These are phyloP conservation scores for Poeciliopsis turneri DNA, from an alignment of 2,797 vertebrate genomes.

Conservation along the genomic window DNA sequence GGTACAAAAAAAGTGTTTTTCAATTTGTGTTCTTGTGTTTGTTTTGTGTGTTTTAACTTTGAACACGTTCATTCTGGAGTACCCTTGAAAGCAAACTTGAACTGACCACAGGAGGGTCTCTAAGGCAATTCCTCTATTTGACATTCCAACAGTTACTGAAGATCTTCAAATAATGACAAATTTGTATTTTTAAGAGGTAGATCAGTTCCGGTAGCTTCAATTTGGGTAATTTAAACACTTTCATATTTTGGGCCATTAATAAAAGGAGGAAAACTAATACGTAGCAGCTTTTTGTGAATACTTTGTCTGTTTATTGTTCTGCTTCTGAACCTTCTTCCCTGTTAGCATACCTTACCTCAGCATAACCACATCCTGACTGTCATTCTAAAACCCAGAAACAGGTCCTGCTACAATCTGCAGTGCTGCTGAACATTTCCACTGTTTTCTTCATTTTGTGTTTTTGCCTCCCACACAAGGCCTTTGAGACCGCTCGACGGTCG, in stretches of 20 bases:
- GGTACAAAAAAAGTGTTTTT: neutral
- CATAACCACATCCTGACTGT: neutral
- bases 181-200: neutral
- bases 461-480: constrained; percentile 55
- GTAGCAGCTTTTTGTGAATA: neutral
- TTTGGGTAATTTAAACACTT: neutral
- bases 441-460: constrained; percentile 50
- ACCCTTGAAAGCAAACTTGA: constrained; percentile 2
- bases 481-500: constrained; percentile 40
- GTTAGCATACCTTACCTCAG: neutral
- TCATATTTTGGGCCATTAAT: neutral
- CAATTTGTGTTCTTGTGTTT: neutral
- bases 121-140: neutral
- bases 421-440: constrained; percentile 24
- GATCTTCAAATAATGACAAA: constrained; percentile 17
- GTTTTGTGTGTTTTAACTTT: constrained; percentile 2
- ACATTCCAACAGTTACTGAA: neutral
- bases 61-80: neutral
- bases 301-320: neutral
- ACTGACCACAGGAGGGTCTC: neutral
- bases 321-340: neutral
- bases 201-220: neutral
- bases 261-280: neutral
- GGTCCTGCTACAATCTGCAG: constrained; percentile 24
- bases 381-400: constrained; percentile 2